Conservation (phyloP, 2,113 vertebrate genomes). For the Nanorana parkeri region DNA sequence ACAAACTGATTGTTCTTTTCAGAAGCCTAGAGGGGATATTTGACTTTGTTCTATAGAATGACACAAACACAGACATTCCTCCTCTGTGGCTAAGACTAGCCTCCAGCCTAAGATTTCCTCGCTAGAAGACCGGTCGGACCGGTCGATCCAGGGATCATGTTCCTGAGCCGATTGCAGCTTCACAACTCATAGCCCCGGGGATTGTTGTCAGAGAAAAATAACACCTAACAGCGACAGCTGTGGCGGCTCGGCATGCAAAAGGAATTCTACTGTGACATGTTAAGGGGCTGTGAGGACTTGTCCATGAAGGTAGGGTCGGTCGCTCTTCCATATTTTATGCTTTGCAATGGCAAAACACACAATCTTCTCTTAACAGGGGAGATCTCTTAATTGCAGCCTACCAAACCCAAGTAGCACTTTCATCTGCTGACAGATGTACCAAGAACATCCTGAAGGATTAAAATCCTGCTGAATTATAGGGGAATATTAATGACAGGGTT, state of each 20-base stretch:
- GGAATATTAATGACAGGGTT: too few species aligned
- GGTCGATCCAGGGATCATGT: constrained; percentile 28
- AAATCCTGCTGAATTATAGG: neutral
- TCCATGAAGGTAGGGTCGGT: neutral
- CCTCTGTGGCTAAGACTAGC: constrained; percentile 9
- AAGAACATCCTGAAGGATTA: neutral
- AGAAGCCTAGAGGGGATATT: neutral
- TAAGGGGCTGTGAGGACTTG: constrained; percentile 31
- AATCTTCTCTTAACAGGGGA: neutral
- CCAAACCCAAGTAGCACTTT: neutral
- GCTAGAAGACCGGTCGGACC: constrained; percentile 30
- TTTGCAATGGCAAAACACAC: neutral
- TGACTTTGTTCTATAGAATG: neutral
- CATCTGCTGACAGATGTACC: neutral
- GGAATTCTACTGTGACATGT: constrained; percentile 41
- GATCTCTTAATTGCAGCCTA: constrained; percentile 6
- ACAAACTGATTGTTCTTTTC: constrained; percentile 21
- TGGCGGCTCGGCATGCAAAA: neutral
- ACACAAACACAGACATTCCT: constrained; percentile 39
- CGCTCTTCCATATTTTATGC: neutral
- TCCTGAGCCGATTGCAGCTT: constrained; percentile 50
- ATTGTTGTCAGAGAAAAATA: constrained; percentile 34
- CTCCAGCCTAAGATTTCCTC: constrained; percentile 33
- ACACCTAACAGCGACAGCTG: constrained; percentile 42
- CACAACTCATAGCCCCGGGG: constrained; percentile 42